Conservation (phyloP, 1,140 invertebrate species). For the Muscidifurax raptorellus region DNA sequence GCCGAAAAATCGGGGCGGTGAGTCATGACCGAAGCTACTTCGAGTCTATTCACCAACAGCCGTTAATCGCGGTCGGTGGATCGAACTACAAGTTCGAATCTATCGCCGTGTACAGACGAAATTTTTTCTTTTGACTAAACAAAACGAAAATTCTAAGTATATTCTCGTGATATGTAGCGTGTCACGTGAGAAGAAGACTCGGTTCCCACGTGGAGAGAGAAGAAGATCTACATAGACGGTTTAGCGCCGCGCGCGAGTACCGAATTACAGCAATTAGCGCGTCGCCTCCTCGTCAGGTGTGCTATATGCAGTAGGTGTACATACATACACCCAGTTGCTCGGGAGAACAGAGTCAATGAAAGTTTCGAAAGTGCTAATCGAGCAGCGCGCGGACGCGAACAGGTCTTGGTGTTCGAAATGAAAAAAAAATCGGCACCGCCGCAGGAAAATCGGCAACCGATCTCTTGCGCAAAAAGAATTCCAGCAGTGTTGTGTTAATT, state of each 20-base stretch:
- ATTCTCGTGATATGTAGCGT: too few species aligned
- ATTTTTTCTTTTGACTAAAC: too few species aligned
- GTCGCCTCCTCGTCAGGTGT: background rate
- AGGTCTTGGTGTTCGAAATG: background rate
- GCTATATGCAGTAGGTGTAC: too few species aligned
- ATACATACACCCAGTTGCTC: background rate
- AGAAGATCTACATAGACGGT: background rate
- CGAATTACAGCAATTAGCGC: background rate
- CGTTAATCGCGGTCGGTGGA: too few species aligned
- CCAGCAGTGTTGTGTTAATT: background rate
- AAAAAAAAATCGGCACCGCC: background rate
- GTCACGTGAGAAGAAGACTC: too few species aligned
- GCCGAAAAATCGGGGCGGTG: background rate
- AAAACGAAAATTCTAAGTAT: too few species aligned
- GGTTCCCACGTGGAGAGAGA: background rate
- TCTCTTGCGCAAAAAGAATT: background rate
- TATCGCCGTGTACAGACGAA: too few species aligned
- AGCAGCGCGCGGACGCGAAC: background rate
- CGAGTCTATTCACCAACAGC: too few species aligned
- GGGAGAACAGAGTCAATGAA: background rate
- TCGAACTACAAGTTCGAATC: too few species aligned
- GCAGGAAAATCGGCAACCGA: background rate
- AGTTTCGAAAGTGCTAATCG: constrained; percentile 25
- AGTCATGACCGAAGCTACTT: background rate
- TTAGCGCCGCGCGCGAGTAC: too few species aligned